A percentile compares a stretch with the other conserved stretches of the same genome.
Evolutionary conservation across 2,888 invertebrate genomes (phyloP).

Genomic region (Petrolisthes manimaculis): DNA sequence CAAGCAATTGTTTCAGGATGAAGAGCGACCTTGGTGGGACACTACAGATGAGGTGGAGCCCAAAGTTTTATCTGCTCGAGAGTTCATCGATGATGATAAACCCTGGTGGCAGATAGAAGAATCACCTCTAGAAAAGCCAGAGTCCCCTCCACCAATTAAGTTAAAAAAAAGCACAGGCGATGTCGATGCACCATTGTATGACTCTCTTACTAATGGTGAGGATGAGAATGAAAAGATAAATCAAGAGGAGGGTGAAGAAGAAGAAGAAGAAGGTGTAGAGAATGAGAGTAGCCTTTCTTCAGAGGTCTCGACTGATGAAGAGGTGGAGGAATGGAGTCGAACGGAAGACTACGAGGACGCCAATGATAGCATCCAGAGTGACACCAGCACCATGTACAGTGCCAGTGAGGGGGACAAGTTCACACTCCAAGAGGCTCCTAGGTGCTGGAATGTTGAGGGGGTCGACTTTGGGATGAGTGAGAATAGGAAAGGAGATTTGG

Average conservation of each 20-base stretch:
- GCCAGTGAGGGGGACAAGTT: constrained; percentile 50
- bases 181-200: constrained; percentile 15
- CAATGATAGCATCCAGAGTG: constrained; percentile 48
- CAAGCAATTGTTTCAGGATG: constrained; percentile 54
- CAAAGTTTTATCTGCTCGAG: constrained; percentile 41
- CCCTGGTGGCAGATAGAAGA: constrained; percentile 54
- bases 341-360: constrained; percentile 54
- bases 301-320: constrained; percentile 31
- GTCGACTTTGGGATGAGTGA: background rate
- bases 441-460: background rate
- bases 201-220: background rate
- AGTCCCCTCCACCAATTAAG: background rate
- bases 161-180: constrained; percentile 45
- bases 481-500: background rate
- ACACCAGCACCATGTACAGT: constrained; percentile 59
- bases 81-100: constrained; percentile 52
- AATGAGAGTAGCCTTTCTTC: background rate
- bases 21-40: constrained; percentile 35
- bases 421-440: background rate
- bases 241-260: constrained; percentile 25
- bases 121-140: background rate
- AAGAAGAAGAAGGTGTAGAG: constrained; percentile 12
- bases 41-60: constrained; percentile 25
- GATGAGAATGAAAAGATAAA: constrained; percentile 7
- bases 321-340: constrained; percentile 38